phyloP scores from a whole-genome alignment of 2,888 invertebrate genomes.

The Anagyrus pseudococci region DNA sequence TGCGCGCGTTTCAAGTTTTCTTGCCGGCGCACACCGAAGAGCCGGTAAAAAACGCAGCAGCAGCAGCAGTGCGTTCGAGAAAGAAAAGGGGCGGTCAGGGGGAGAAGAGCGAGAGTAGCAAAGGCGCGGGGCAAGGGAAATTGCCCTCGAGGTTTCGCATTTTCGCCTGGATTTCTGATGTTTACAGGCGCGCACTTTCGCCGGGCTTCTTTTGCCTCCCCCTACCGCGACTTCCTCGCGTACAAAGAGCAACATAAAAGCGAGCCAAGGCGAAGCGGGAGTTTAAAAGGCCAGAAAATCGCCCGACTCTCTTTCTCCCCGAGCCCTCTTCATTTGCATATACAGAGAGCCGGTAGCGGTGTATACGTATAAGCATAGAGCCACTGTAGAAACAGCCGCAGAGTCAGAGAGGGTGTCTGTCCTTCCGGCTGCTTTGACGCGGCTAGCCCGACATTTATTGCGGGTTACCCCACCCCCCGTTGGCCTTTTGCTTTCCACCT shows the following conservation, averaged over 20 bases:
- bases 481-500: neutral
- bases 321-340: constrained; percentile 21
- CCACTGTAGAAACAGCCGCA: too few species aligned
- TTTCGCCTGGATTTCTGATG: constrained; percentile 22
- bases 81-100: neutral
- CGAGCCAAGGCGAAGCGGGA: constrained; percentile 5
- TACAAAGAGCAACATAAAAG: constrained; percentile 15
- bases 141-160: constrained; percentile 21
- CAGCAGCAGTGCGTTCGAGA: neutral
- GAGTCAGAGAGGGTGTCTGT: neutral
- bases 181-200: constrained; percentile 23
- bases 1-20: too few species aligned
- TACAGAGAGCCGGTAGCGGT: neutral
- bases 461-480: neutral
- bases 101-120: constrained; percentile 7
- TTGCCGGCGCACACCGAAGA: too few species aligned
- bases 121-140: constrained; percentile 1
- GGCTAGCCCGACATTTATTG: neutral
- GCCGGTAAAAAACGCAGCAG: neutral
- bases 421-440: constrained; percentile 1
- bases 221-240: constrained; percentile 18
- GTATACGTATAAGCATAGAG: too few species aligned
- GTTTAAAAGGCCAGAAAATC: constrained; percentile 26
- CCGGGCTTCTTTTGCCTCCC: constrained; percentile 5
- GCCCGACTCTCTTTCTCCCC: constrained; percentile 15